Conservation (phyloP, 2,113 vertebrate genomes). For the Thalassarche chlororhynchos region DNA sequence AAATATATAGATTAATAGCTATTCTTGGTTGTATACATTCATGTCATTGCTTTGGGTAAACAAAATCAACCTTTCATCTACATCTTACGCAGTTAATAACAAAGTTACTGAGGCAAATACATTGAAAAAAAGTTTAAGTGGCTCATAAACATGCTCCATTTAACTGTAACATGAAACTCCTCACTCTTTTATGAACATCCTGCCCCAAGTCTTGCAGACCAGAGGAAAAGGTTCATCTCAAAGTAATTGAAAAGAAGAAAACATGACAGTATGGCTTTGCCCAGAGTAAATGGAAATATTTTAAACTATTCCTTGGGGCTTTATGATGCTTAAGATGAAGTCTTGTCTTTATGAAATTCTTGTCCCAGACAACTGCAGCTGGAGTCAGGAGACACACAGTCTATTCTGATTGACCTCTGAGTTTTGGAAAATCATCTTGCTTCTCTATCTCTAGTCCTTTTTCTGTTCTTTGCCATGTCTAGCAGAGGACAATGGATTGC, state of each 20-base stretch:
- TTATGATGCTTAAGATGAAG: not conserved
- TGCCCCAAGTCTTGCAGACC: not conserved
- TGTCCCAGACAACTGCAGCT: not conserved
- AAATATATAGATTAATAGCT: not conserved
- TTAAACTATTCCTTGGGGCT: not conserved
- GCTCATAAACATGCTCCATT: constrained; percentile 16
- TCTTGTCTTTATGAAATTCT: not conserved
- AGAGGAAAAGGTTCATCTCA: not conserved
- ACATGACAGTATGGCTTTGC: not conserved
- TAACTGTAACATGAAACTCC: constrained; percentile 8
- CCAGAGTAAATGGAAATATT: not conserved
- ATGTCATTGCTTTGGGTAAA: not conserved
- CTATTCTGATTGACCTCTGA: not conserved
- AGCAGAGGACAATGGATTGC: not conserved
- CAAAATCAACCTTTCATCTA: not conserved
- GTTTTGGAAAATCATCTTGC: not conserved
- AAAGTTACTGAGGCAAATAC: not conserved
- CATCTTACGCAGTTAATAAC: not conserved
- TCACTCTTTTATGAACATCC: not conserved
- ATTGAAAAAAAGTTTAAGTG: not conserved
- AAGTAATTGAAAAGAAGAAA: not conserved
- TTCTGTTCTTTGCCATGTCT: not conserved
- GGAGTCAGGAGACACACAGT: not conserved
- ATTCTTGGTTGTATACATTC: not conserved
- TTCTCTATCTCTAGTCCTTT: not conserved